Evolutionary conservation across 2,113 vertebrate genomes (phyloP).

Genomic region (Girardinichthys multiradiatus): DNA sequence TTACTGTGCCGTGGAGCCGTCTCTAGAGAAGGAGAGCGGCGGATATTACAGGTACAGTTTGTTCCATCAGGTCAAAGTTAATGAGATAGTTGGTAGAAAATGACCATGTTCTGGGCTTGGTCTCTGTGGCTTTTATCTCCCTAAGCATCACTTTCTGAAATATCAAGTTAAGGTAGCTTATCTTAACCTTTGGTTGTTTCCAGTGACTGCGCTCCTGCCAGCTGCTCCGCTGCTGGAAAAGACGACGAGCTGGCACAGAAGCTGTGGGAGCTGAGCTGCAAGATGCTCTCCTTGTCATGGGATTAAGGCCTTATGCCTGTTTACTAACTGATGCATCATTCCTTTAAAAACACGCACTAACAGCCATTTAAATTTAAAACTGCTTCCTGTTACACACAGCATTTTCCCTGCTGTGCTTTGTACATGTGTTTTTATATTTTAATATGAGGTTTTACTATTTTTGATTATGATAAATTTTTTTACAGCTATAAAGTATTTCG

Average conservation of each 20-base stretch:
- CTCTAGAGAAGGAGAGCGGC: constrained; percentile 74
- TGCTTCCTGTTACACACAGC: background rate
- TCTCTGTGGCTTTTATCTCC: background rate
- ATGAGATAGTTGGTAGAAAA: background rate
- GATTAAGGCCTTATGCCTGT: constrained; percentile 44
- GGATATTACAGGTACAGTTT: constrained; percentile 79
- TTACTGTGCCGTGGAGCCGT: constrained; percentile 80
- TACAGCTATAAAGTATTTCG: background rate
- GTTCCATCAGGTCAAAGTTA: background rate
- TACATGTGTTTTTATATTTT: background rate
- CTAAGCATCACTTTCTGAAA: background rate
- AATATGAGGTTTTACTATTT: background rate
- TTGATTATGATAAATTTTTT: background rate
- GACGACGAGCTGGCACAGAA: constrained; percentile 74
- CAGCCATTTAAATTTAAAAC: background rate
- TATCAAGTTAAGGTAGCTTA: background rate
- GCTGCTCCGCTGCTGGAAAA: constrained; percentile 64
- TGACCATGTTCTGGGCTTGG: background rate
- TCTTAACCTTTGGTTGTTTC: background rate
- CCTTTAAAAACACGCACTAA: background rate
- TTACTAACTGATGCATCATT: background rate
- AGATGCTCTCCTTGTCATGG: constrained; percentile 75
- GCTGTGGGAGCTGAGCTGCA: constrained; percentile 81
- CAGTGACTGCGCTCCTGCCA: constrained; percentile 80
- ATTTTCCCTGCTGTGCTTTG: background rate